phyloP scores from a whole-genome alignment of 2,888 invertebrate species.

The Sthenelais limicola region DNA sequence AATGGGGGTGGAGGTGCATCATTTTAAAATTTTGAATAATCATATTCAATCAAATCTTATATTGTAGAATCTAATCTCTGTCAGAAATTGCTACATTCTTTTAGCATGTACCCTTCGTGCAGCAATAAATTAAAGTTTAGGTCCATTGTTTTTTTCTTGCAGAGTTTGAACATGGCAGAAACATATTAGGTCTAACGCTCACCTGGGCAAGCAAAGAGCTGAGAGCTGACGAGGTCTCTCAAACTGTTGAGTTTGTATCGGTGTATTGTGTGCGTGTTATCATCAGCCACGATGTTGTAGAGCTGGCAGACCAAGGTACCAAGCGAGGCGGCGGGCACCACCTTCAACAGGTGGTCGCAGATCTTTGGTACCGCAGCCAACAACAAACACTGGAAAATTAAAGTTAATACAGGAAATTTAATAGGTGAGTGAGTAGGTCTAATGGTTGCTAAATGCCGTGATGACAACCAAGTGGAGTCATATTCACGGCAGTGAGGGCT shows the following conservation, averaged over 20 bases:
- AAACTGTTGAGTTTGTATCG: constrained; percentile 88
- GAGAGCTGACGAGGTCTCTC: constrained; percentile 83
- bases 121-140: neutral
- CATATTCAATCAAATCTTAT: too few species aligned
- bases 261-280: constrained; percentile 81
- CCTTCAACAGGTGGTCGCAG: constrained; percentile 82
- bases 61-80: neutral
- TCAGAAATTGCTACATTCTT: neutral
- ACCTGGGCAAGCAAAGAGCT: constrained; percentile 83
- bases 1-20: too few species aligned
- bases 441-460: too few species aligned
- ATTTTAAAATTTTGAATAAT: too few species aligned
- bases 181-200: constrained; percentile 27
- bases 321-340: constrained; percentile 72
- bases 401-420: too few species aligned
- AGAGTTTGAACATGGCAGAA: neutral
- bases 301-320: constrained; percentile 65
- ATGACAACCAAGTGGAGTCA: too few species aligned
- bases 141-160: too few species aligned
- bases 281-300: constrained; percentile 82
- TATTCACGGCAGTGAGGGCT: too few species aligned
- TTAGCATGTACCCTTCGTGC: neutral
- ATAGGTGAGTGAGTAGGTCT: too few species aligned
- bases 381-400: constrained; percentile 80
- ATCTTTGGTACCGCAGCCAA: constrained; percentile 87